These are phyloP conservation scores for Gnathonemus longibarbis DNA, from an alignment of 2,113 vertebrate species.

Conservation along the genomic window DNA sequence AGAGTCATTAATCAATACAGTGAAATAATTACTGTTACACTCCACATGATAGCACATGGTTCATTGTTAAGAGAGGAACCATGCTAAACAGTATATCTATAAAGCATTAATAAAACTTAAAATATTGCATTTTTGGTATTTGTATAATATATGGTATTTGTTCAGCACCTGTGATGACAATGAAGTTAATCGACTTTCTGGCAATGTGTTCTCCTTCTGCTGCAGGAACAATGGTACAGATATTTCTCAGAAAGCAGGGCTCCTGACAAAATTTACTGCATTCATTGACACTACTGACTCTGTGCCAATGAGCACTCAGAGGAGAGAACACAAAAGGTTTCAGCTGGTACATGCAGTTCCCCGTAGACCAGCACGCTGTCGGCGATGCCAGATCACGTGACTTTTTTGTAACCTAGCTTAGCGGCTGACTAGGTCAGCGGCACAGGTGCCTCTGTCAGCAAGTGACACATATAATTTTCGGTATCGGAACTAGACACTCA, in stretches of 20 bases:
- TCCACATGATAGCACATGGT: background rate
- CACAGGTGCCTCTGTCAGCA: background rate
- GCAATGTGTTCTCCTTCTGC: background rate
- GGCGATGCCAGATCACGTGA: background rate
- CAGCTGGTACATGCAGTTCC: background rate
- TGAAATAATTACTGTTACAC: background rate
- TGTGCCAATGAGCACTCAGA: background rate
- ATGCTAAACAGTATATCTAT: background rate
- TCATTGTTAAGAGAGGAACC: background rate
- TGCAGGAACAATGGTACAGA: background rate
- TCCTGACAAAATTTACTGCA: background rate
- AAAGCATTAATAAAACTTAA: background rate
- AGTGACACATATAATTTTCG: background rate
- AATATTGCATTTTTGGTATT: background rate
- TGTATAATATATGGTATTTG: background rate
- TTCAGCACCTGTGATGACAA: conserved; percentile 1
- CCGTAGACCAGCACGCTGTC: background rate
- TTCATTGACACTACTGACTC: background rate
- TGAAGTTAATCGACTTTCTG: background rate
- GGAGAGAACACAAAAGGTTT: background rate
- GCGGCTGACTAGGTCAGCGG: background rate
- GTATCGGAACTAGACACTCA: background rate
- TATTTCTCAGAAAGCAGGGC: background rate
- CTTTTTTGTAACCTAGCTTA: background rate
- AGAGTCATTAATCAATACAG: background rate